These are phyloP conservation scores for Macrocentrus cingulum DNA, from an alignment of 1,140 invertebrate species.

Conservation along the genomic window DNA sequence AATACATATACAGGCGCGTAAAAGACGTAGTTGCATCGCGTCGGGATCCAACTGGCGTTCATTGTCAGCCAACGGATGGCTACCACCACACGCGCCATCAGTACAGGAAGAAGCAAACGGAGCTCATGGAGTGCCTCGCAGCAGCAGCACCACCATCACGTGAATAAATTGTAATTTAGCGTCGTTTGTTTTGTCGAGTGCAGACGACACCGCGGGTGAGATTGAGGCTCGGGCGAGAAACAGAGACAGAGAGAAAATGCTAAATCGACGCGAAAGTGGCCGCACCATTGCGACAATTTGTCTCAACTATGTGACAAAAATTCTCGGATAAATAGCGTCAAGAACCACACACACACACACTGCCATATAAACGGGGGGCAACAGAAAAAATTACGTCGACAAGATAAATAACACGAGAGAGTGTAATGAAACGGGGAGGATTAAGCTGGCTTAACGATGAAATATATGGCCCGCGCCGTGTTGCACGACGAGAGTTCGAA, in stretches of 20 bases:
- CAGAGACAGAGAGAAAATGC: constrained; percentile 8
- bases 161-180: constrained; percentile 35
- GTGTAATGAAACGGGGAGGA: not conserved
- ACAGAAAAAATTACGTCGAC: not conserved
- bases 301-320: constrained; percentile 8
- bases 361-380: not conserved
- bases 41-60: constrained; percentile 8
- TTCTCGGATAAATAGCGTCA: not conserved
- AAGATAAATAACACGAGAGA: constrained; percentile 4
- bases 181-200: constrained; percentile 26
- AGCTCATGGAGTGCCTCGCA: constrained; percentile 10
- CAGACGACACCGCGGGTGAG: not conserved
- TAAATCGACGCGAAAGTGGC: constrained; percentile 23
- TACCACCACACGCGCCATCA: not conserved
- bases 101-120: constrained; percentile 18
- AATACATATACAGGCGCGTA: no score
- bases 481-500: not conserved
- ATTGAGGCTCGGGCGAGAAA: not conserved
- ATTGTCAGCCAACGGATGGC: constrained; percentile 2
- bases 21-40: not conserved
- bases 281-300: constrained; percentile 20
- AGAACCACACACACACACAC: no score
- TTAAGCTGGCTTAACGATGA: no score
- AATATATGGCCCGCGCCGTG: no score
- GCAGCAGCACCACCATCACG: constrained; percentile 27